Conservation (phyloP, 37 sponge, comb jelly and placozoan genomes). For the Tethya wilhelma region DNA sequence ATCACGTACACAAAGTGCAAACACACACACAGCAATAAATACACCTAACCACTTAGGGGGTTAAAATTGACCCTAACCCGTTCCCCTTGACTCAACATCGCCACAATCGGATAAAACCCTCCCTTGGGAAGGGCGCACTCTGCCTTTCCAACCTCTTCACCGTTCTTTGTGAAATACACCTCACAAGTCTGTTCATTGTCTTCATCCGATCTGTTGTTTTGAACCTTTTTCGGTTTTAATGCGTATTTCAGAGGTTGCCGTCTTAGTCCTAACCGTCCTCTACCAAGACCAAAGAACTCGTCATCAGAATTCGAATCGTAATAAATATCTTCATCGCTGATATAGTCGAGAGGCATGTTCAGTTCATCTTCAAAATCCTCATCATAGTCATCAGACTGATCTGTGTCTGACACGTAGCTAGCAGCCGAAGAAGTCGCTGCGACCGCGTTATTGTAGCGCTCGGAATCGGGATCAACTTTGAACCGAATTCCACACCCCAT, state of each 20-base stretch:
- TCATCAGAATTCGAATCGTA: background rate
- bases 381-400: background rate
- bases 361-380: background rate
- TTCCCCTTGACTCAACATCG: constrained; percentile 72
- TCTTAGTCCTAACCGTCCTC: background rate
- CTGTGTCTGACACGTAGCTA: too few species aligned
- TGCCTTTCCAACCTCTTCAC: constrained; percentile 64
- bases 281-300: background rate
- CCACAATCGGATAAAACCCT: constrained; percentile 84
- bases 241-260: background rate
- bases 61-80: constrained; percentile 53
- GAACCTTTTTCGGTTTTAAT: background rate
- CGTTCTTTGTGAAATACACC: constrained; percentile 85
- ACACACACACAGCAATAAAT: too few species aligned
- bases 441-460: background rate
- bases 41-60: constrained; percentile 60
- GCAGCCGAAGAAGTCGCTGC: background rate
- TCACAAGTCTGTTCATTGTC: constrained; percentile 1
- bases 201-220: background rate
- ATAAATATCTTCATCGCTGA: background rate
- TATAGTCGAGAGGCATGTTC: background rate
- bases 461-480: background rate
- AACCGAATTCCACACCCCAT: constrained; percentile 83
- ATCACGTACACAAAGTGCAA: too few species aligned
- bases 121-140: constrained; percentile 62